These are phyloP conservation scores for Hemichromis elongatus DNA, from an alignment of 2,113 vertebrate species.

Conservation along the genomic window DNA sequence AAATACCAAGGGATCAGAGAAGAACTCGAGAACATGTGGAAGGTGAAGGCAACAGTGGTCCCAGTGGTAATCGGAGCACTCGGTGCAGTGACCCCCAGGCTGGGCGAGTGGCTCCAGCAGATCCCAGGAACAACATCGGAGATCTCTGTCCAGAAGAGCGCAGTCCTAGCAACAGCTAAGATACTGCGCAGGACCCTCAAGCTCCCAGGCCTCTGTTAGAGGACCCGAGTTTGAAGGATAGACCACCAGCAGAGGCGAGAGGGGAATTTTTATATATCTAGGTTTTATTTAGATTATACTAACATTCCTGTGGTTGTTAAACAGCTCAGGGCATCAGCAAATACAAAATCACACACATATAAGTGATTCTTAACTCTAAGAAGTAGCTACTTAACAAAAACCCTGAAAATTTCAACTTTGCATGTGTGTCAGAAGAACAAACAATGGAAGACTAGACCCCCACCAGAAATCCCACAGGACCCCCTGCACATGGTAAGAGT, in stretches of 20 bases:
- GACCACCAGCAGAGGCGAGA: not conserved
- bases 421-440: not conserved
- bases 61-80: not conserved
- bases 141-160: not conserved
- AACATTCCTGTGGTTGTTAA: not conserved
- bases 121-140: not conserved
- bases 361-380: not conserved
- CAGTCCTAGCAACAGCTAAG: not conserved
- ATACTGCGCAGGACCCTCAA: not conserved
- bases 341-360: not conserved
- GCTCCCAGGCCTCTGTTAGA: not conserved
- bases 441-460: not conserved
- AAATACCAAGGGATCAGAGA: not conserved
- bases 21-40: not conserved
- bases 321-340: not conserved
- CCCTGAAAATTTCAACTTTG: not conserved
- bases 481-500: slow-evolving; percentile 30
- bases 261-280: not conserved
- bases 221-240: not conserved
- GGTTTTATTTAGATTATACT: not conserved
- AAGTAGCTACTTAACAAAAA: not conserved
- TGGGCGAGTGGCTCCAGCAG: not conserved
- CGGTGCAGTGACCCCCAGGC: not conserved
- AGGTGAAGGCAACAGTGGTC: not conserved
- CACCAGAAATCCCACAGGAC: slow-evolving; percentile 7